A percentile compares a stretch with the other conserved stretches of the same genome.
Evolutionary conservation across 2,888 invertebrate species (phyloP).

Genomic region (Eristalinus sepulchralis): DNA sequence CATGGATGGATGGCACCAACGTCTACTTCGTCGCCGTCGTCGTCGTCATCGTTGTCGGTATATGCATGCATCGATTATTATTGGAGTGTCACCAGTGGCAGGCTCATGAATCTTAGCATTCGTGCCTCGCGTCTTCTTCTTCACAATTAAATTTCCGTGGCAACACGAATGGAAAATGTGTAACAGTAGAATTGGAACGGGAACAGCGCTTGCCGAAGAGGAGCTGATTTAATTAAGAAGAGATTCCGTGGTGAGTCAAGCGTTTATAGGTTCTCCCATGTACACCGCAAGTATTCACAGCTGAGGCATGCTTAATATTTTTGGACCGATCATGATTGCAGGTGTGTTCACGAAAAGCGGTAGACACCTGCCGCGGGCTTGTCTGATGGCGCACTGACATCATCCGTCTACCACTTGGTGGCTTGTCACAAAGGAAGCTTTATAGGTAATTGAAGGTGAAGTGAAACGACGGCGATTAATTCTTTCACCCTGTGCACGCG

Average conservation of each 20-base stretch:
- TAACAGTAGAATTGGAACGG: constrained; percentile 49
- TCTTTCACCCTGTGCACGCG: not conserved
- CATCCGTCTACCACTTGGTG: not conserved
- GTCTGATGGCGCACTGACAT: not conserved
- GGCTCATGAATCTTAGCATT: constrained; percentile 57
- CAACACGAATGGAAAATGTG: constrained; percentile 34
- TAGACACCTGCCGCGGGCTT: not conserved
- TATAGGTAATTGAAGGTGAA: constrained; percentile 19
- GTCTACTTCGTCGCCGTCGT: not conserved
- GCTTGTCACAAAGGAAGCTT: constrained; percentile 12
- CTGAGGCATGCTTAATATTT: not conserved
- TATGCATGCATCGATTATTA: constrained; percentile 66
- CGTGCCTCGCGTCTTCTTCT: constrained; percentile 19
- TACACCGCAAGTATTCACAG: not conserved
- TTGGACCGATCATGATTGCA: not conserved
- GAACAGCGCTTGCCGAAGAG: constrained; percentile 27
- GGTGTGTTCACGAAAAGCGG: not conserved
- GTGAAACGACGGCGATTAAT: not conserved
- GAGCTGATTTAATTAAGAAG: constrained; percentile 21
- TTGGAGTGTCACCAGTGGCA: constrained; percentile 67
- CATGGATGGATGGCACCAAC: constrained; percentile 38
- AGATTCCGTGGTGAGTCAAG: constrained; percentile 23
- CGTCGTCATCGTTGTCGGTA: constrained; percentile 9
- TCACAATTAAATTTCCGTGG: constrained; percentile 56
- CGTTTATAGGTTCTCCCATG: constrained; percentile 18